Base-by-base conservation (phyloP, 2,113 vertebrate species). In the Mugil cephalus region DNA sequence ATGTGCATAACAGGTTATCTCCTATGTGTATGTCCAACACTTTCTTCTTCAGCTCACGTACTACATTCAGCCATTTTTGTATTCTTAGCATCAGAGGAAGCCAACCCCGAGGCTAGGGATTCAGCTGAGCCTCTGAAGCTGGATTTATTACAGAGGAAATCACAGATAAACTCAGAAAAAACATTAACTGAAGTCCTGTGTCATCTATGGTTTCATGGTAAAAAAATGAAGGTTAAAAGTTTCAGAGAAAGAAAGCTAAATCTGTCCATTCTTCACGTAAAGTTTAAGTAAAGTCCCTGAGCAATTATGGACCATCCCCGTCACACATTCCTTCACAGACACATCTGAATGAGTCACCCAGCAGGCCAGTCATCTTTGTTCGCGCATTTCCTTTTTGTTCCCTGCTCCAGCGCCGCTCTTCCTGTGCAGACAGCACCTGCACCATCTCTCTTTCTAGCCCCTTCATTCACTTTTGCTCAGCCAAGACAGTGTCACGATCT, bases 381-480 rank as follows among this genome's bases (percentile, higher is more conserved):
- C 70, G 39, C 69, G 58, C 65, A 3, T 79, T 90, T 86, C 85
- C 81, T 84, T 51, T 72, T 52, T 62, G 50, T 68, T 88, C 87
- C 83, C 86, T 67, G 52, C 54, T 68, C 62, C 8, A 43, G 68
- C 75, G 63, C 64, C 1, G 43, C 45, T 76, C 68, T 83, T 89
- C 86, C 89, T 83, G 84, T 73, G 62, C 79, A 77, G 69, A 80
- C 83, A 72, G 43, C 84, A 92, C 87, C 88, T 91, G 89, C 85
- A 79, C 53, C 48, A 36, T 39, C 46, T 38, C 69, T 59, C 58
- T 38, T 5, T 30, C 48, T 17, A 14, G 6, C 46, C 21, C 56
- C 40, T 50, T 46, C 60, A 54, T 71, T 74, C 62, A 70, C 61
- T 75, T n/a, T 46, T 58, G 15, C 59, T 77, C 47, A 72, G 69